phyloP scores from a whole-genome alignment of 2,797 vertebrate species.

The Microtus obscurus region DNA sequence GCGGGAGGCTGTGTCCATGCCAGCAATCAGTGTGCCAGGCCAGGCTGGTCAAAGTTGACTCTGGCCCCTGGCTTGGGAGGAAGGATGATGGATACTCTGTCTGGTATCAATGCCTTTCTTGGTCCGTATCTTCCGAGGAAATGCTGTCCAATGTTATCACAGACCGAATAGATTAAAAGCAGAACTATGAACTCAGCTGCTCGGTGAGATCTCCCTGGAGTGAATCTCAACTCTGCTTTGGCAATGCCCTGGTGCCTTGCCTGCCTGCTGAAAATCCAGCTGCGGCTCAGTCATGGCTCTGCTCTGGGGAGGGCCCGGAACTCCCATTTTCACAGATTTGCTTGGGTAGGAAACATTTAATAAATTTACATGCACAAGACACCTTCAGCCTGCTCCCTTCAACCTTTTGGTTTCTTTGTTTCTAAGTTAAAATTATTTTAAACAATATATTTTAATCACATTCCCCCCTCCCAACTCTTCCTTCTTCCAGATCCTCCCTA shows the following conservation, averaged over 20 bases:
- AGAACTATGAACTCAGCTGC: constrained; percentile 72
- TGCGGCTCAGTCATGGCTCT: neutral
- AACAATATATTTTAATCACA: neutral
- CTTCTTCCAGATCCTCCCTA: neutral
- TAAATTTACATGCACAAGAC: neutral
- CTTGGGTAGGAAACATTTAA: neutral
- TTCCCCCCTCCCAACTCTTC: neutral
- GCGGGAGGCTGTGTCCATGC: neutral
- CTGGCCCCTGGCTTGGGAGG: neutral
- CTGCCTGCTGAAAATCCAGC: neutral
- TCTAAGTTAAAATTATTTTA: neutral
- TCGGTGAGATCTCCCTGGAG: constrained; percentile 67
- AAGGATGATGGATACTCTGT: neutral
- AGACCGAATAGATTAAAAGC: constrained; percentile 78
- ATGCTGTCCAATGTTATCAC: constrained; percentile 70
- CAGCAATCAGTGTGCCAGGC: neutral
- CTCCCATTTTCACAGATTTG: neutral
- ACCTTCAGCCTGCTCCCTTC: neutral
- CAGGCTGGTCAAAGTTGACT: neutral
- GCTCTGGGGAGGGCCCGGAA: neutral
- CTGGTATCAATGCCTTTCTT: constrained; percentile 77
- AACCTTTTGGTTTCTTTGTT: neutral
- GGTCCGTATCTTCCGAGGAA: constrained; percentile 76
- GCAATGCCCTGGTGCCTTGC: neutral
- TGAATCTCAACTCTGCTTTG: constrained; percentile 60